These are phyloP conservation scores for Lithophane ornitopus DNA, from an alignment of 2,888 invertebrate genomes.

Conservation along the genomic window DNA sequence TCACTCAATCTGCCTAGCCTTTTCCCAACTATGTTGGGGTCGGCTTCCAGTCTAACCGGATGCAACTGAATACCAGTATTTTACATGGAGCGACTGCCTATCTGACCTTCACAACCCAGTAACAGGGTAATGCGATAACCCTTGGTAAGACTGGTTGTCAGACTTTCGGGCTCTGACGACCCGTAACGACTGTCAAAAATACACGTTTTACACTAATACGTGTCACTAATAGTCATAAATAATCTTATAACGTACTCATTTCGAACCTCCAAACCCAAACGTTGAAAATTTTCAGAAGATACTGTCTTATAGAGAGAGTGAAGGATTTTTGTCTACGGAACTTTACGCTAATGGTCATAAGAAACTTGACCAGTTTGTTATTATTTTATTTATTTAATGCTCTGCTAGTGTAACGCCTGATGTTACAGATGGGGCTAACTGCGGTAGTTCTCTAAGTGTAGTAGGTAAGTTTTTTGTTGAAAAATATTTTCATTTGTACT, in stretches of 20 bases:
- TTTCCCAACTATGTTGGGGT: too few relatives aligned
- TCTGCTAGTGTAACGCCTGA: constrained; percentile 4
- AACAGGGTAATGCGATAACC: too few relatives aligned
- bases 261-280: not conserved
- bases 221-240: not conserved
- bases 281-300: not conserved
- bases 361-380: constrained; percentile 3
- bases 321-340: not conserved
- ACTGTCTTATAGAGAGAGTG: not conserved
- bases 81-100: too few relatives aligned
- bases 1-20: too few relatives aligned
- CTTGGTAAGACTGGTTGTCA: too few relatives aligned
- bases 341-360: not conserved
- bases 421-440: constrained; percentile 40
- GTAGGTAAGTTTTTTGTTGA: constrained; percentile 22
- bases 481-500: constrained; percentile 5
- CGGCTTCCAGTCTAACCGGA: too few relatives aligned
- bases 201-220: too few relatives aligned
- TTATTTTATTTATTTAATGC: constrained; percentile 37
- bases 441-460: constrained; percentile 22
- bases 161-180: too few relatives aligned
- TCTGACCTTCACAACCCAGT: too few relatives aligned
- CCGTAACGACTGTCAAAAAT: too few relatives aligned
- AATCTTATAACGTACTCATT: not conserved
- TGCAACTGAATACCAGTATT: too few relatives aligned